Evolutionary conservation across 2,113 vertebrate species (phyloP), one percentile per base, ranked within the genome.

Genomic region (Panthera uncia): DNA sequence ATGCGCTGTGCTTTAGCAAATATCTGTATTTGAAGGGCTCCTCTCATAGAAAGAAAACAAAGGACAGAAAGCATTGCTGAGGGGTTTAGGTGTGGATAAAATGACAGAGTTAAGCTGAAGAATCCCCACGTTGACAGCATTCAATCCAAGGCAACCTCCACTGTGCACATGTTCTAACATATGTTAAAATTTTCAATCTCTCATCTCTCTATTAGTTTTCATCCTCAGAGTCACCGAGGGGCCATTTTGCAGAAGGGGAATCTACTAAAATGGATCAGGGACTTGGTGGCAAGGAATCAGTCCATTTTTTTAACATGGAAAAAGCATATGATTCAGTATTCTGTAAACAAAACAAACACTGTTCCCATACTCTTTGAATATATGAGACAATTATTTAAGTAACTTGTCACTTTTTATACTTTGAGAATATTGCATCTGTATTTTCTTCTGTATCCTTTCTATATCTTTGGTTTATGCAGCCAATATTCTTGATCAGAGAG

Each of bases 121-220:
- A 66, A 71, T 96, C 33, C 16, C 31, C 45, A 71, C 8, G 52
- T 82, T 96, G 81, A 97, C 31, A 96, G 4, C 55, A 94, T 90
- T 97, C 96, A 95, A 50, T 65, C 31, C 23, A 91, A 88, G 83
- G 95, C 95, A 97, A 98, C 71, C 68, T 89, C 73, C 14, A 50
- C 33, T 96, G 52, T 81, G 91, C 93, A 97, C 98, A 97, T 98
- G 97, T 97, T 97, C 85, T 63, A 98, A 65, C 97, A 98, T 98
- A 98, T 97, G 98, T 94, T 87, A 94, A 93, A 50, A 96, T 95
- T 96, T 98, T 90, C 82, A 95, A 3, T 90, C 87, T 89, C 63
- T 68, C 97, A 82, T 98, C 93, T 97, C 68, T 94, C 9, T 86
- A 45, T 97, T 96, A 97, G 80, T 97, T 83, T 96, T 97, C 86